Evolutionary conservation across 2,888 invertebrate species (phyloP), one percentile per base, ranked within the genome.

Genomic region (Mimumesa dahlbomi): DNA sequence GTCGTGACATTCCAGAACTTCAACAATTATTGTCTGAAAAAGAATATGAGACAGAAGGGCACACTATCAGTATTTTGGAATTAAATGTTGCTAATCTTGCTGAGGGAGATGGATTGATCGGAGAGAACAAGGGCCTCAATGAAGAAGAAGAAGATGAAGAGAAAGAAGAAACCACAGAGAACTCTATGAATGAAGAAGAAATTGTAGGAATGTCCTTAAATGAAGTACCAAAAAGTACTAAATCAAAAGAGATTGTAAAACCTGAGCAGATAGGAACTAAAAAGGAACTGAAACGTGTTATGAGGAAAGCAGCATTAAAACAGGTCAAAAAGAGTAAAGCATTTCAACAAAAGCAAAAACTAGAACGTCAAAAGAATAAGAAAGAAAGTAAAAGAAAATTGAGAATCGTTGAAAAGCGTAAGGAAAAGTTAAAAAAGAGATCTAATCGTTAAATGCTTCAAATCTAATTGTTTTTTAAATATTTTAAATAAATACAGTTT

Each of bases 41-140:
- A 43, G 94, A 95, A 82, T 95, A 94, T 88, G 94, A 95, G 88
- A 93, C 94, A 80, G 94, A 94, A 36, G 93, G 94, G 86, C 95
- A 95, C 0, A 94, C 94, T 75, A 95, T 96, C 0, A 95, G 94
- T 90, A 94, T 96, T 66, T 92, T 94, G 0, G 95, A 96, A 85
- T 89, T 96, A 6, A 93, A 94, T 14, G 90, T 94, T 36, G 93
- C 93, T 65, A 93, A 94, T 53, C 89, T 95, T 40, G 93, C 94
- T n/a, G 92, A 93, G 63, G 92, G 92, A 83, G 93, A 93, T 79
- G 92, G 94, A 82, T 93, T 94, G 87, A 94, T 96, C 67, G 95
- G 95, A 6, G 91, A 92, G 59, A 95, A 95, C 86, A 91, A 90
- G 83, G 91, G 92, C 0, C 80, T 85, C 64, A 87, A 89, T 74